Evolutionary conservation across 2,888 invertebrate genomes (phyloP).

Genomic region (Parelbella ahira): DNA sequence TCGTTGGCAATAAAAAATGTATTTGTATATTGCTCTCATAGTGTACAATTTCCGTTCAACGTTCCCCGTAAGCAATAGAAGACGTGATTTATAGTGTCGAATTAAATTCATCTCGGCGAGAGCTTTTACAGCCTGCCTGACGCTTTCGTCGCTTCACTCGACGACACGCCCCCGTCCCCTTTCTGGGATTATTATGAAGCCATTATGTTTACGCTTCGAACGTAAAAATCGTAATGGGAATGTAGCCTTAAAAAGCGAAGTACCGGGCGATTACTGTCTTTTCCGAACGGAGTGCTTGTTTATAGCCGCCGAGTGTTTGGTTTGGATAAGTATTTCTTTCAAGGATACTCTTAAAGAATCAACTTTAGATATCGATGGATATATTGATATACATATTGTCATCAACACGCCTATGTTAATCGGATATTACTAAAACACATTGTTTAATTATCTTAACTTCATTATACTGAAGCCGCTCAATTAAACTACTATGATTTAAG

Average conservation of each 20-base stretch:
- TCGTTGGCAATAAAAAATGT: background rate
- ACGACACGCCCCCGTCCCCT: conserved; percentile 12
- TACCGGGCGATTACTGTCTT: conserved; percentile 11
- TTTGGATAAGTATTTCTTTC: no score
- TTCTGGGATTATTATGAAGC: conserved; percentile 42
- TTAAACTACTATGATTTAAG: no score
- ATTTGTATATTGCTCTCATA: background rate
- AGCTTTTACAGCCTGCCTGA: conserved; percentile 22
- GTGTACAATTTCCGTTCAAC: no score
- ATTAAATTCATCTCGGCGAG: conserved; percentile 26
- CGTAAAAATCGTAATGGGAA: conserved; percentile 31
- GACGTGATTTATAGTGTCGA: conserved; percentile 8
- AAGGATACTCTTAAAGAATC: no score
- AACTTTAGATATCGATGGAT: no score
- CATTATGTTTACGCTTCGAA: conserved; percentile 41
- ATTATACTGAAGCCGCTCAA: no score
- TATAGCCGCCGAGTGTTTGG: background rate
- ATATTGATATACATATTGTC: no score
- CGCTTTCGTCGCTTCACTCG: conserved; percentile 23
- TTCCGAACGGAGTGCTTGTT: conserved; percentile 9
- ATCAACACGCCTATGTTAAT: no score
- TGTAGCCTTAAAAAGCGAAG: conserved; percentile 20
- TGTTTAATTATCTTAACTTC: no score
- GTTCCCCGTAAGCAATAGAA: background rate
- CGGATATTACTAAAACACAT: no score